These are phyloP conservation scores for Rhimphoctona megacephalus DNA, from an alignment of 2,888 invertebrate species.

Conservation along the genomic window DNA sequence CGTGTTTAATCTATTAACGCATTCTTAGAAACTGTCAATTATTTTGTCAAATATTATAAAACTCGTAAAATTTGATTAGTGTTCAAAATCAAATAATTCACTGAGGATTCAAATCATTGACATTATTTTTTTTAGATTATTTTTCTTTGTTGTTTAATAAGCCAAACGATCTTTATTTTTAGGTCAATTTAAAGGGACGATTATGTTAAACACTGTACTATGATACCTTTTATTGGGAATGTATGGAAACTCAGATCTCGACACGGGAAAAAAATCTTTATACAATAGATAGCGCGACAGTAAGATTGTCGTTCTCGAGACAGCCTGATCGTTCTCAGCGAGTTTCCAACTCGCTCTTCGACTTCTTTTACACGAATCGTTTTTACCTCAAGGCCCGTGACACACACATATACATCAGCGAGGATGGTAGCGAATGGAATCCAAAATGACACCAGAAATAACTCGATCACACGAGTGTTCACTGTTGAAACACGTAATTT, in stretches of 20 bases:
- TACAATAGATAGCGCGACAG: conserved; percentile 28
- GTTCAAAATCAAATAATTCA: not conserved
- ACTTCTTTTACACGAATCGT: not conserved
- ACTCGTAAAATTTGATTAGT: not conserved
- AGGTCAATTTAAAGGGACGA: conserved; percentile 10
- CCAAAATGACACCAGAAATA: conserved; percentile 55
- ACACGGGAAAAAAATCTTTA: not conserved
- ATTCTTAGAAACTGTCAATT: not conserved
- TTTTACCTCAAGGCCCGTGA: conserved; percentile 12
- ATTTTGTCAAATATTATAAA: not conserved
- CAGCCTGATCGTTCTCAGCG: not conserved
- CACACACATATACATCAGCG: conserved; percentile 11
- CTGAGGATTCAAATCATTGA: not conserved
- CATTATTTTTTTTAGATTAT: not conserved
- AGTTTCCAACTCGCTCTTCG: conserved; percentile 4
- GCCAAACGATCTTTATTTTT: not conserved
- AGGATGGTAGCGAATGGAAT: conserved; percentile 63
- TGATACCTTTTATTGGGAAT: not conserved
- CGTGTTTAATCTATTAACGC: not conserved
- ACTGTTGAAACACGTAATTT: conserved; percentile 30
- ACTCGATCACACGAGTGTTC: conserved; percentile 35
- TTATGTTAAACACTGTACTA: conserved; percentile 25
- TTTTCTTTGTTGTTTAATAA: not conserved
- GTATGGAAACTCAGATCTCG: not conserved
- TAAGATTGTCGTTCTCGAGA: conserved; percentile 25